Conservation (phyloP, 2,797 vertebrate species). For the Notolepis coatsorum region DNA sequence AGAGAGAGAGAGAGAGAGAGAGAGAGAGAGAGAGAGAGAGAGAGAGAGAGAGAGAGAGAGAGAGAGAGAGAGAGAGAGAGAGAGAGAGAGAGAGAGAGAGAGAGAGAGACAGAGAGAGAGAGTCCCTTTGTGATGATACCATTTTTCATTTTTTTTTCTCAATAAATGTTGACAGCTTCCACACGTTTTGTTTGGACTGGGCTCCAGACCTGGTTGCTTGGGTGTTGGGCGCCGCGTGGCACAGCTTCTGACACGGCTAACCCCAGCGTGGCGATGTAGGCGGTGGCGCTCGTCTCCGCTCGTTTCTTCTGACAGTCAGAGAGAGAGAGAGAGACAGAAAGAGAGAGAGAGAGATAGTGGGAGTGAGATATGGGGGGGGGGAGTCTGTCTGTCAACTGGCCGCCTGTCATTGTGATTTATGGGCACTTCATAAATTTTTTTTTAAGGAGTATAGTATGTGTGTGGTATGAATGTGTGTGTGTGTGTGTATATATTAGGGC, state of each 20-base stretch:
- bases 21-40: background rate
- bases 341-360: slow-evolving; percentile 22
- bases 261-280: too few relatives aligned
- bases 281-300: slow-evolving; percentile 42
- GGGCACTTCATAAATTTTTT: slow-evolving; percentile 86
- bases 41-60: slow-evolving; percentile 7
- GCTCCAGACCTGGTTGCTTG: slow-evolving; percentile 64
- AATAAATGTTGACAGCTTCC: slow-evolving; percentile 93
- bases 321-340: slow-evolving; percentile 20
- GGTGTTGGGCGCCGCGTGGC: slow-evolving; percentile 58
- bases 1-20: slow-evolving; percentile 4
- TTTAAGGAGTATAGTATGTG: slow-evolving; percentile 65
- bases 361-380: background rate
- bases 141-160: slow-evolving; percentile 86
- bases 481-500: background rate
- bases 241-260: slow-evolving; percentile 34
- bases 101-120: slow-evolving; percentile 8
- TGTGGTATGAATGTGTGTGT: too few relatives aligned
- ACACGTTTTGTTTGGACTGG: slow-evolving; percentile 88
- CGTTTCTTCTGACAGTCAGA: slow-evolving; percentile 43
- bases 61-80: background rate
- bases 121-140: slow-evolving; percentile 73
- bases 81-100: background rate
- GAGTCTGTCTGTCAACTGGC: slow-evolving; percentile 72
- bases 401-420: slow-evolving; percentile 97